Percentiles rank a stretch among this genome's conserved stretches.
Conservation (phyloP, 2,888 invertebrate species). For the Halictus ligatus region DNA sequence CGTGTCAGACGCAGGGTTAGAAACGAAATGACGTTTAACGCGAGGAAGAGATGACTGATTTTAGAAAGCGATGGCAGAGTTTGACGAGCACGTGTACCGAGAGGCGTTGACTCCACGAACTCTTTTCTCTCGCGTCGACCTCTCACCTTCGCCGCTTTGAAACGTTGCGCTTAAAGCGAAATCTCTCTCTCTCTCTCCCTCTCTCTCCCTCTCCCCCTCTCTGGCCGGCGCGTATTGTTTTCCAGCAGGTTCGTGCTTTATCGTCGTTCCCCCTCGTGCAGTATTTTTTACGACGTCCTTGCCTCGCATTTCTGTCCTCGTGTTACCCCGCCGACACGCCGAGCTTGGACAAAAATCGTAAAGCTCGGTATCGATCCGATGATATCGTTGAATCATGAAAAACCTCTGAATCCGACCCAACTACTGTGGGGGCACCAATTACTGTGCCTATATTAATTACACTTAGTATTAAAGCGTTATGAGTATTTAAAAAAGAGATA, state of each 20-base stretch:
- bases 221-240: constrained; percentile 55
- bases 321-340: background rate
- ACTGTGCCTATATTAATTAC: too few relatives aligned
- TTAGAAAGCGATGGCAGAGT: background rate
- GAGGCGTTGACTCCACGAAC: constrained; percentile 59
- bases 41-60: background rate
- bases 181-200: background rate
- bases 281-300: constrained; percentile 44
- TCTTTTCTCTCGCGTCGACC: constrained; percentile 61
- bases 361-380: background rate
- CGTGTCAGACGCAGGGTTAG: background rate
- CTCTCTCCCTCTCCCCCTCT: constrained; percentile 45
- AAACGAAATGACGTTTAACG: background rate
- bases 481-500: too few relatives aligned
- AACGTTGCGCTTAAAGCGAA: background rate
- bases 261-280: constrained; percentile 53
- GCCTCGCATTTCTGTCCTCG: constrained; percentile 38
- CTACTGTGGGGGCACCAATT: too few relatives aligned
- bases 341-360: background rate
- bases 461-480: too few relatives aligned
- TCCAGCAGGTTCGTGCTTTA: constrained; percentile 67
- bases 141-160: constrained; percentile 42
- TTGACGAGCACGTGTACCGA: constrained; percentile 25
- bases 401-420: too few relatives aligned
- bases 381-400: too few relatives aligned